Percentiles rank a stretch among this genome's conserved stretches.
Evolutionary conservation across 2,797 vertebrate species (phyloP).

Genomic region (Chelmon rostratus): DNA sequence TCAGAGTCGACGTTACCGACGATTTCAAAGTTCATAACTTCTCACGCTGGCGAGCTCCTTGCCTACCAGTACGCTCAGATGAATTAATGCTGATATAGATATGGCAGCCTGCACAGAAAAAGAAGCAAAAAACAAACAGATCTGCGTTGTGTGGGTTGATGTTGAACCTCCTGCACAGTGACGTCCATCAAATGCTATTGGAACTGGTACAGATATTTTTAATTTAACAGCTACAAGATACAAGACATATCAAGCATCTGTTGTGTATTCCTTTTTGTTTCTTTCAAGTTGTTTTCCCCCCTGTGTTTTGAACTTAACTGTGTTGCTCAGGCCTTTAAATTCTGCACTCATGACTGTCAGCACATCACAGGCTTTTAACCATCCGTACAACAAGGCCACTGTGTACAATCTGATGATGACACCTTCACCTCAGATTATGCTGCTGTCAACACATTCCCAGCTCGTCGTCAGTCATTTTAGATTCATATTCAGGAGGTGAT

Average conservation of each 20-base stretch:
- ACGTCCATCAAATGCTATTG: constrained; percentile 52
- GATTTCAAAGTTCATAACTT: constrained; percentile 1
- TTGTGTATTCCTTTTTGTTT: constrained; percentile 42
- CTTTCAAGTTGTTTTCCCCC: constrained; percentile 36
- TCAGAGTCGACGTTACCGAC: background rate
- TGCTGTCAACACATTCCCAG: constrained; percentile 81
- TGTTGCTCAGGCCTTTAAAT: constrained; percentile 45
- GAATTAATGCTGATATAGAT: background rate
- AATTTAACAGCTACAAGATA: constrained; percentile 57
- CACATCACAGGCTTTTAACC: constrained; percentile 71
- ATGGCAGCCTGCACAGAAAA: background rate
- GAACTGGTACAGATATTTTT: constrained; percentile 65
- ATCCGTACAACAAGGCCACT: constrained; percentile 55
- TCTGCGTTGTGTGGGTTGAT: constrained; percentile 14
- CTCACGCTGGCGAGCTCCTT: background rate
- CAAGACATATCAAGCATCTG: constrained; percentile 48
- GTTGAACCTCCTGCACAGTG: constrained; percentile 45
- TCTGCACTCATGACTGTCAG: constrained; percentile 56
- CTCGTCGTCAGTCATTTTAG: constrained; percentile 79
- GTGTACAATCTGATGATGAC: constrained; percentile 60
- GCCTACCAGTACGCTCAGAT: background rate
- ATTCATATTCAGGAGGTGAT: constrained; percentile 73
- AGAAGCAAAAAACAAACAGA: constrained; percentile 31
- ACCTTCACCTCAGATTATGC: constrained; percentile 80
- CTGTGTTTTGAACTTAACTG: constrained; percentile 27